Evolutionary conservation across 2,113 vertebrate genomes (phyloP).

Genomic region (Chloroceryle aenea): DNA sequence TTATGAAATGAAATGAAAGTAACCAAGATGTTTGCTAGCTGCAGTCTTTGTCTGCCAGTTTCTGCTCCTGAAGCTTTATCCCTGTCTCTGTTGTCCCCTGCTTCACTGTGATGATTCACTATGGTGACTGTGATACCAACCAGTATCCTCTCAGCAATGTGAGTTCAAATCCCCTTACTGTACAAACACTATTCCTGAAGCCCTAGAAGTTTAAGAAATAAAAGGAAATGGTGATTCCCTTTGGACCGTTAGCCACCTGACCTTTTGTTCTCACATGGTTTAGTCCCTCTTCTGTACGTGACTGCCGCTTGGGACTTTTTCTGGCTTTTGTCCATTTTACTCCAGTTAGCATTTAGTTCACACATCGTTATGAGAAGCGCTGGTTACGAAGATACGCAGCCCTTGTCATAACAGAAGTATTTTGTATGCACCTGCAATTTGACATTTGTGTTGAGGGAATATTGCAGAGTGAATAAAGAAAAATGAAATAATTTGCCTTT

Average conservation of each 20-base stretch:
- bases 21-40: neutral
- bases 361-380: constrained; percentile 75
- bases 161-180: constrained; percentile 11
- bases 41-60: neutral
- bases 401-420: constrained; percentile 74
- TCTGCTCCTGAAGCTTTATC: neutral
- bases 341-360: constrained; percentile 77
- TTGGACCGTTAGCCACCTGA: neutral
- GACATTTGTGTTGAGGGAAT: constrained; percentile 72
- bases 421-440: constrained; percentile 73
- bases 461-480: constrained; percentile 62
- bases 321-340: constrained; percentile 69
- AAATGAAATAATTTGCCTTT: constrained; percentile 54
- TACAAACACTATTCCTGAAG: neutral
- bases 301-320: constrained; percentile 45
- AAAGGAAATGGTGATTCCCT: constrained; percentile 6
- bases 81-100: neutral
- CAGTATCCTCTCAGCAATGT: neutral
- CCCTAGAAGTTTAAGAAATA: neutral
- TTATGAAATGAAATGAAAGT: neutral
- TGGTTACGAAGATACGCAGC: constrained; percentile 62
- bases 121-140: neutral
- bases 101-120: neutral
- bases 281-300: constrained; percentile 56
- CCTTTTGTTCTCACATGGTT: constrained; percentile 45